A percentile compares a stretch with the other conserved stretches of the same genome.
Evolutionary conservation across 2,888 invertebrate genomes (phyloP).

Genomic region (Agonopterix heracliana): DNA sequence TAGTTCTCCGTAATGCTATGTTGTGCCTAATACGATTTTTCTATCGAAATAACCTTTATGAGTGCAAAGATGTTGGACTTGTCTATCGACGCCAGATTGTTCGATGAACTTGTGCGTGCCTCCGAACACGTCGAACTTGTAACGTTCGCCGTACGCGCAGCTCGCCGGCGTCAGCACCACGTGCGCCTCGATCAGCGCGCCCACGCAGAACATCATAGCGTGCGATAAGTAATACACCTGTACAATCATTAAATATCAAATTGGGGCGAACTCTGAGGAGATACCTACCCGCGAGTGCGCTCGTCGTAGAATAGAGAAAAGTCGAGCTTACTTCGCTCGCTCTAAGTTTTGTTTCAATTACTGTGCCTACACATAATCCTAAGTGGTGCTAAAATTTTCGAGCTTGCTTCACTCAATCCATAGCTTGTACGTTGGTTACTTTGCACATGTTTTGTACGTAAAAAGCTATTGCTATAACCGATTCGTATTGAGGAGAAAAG

Average conservation of each 20-base stretch:
- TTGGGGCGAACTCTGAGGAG: not conserved
- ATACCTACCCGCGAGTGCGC: not conserved
- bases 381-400: no score
- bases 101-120: slow-evolving; percentile 53
- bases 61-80: slow-evolving; percentile 47
- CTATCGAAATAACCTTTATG: slow-evolving; percentile 40
- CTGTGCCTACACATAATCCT: no score
- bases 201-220: slow-evolving; percentile 59
- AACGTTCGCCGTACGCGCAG: slow-evolving; percentile 51
- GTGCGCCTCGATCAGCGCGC: slow-evolving; percentile 54
- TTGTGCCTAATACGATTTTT: no score
- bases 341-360: no score
- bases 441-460: no score
- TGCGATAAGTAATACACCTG: slow-evolving; percentile 60
- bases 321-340: no score
- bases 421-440: no score
- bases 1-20: no score
- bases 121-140: slow-evolving; percentile 48
- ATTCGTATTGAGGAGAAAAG: no score
- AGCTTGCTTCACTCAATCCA: no score
- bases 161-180: slow-evolving; percentile 57
- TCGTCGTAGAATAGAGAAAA: no score
- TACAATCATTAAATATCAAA: not conserved
- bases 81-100: slow-evolving; percentile 31
- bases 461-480: no score